phyloP scores from a whole-genome alignment of 2,797 vertebrate species.

The Syngnathus rostellatus region DNA sequence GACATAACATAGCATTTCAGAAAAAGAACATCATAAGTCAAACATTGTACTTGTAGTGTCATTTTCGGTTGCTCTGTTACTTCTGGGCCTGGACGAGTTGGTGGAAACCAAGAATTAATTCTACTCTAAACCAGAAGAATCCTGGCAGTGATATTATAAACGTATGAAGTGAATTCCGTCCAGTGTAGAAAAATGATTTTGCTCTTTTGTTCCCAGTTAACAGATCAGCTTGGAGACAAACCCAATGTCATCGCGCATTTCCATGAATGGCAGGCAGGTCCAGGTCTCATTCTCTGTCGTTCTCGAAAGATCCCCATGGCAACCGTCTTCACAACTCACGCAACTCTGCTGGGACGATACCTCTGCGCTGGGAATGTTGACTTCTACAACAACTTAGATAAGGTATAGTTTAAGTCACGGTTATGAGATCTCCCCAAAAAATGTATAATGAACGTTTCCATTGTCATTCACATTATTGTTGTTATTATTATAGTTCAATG shows the following conservation, averaged over 20 bases:
- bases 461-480: not conserved
- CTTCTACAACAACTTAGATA: constrained; percentile 93
- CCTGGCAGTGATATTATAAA: too few species aligned
- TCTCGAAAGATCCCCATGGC: constrained; percentile 80
- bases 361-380: constrained; percentile 91
- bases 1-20: too few species aligned
- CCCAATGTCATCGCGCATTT: constrained; percentile 81
- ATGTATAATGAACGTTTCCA: not conserved
- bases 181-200: not conserved
- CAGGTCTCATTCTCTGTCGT: constrained; percentile 80
- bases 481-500: too few species aligned
- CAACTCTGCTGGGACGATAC: constrained; percentile 89
- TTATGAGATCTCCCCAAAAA: not conserved
- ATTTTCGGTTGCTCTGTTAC: too few species aligned
- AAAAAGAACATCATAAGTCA: too few species aligned
- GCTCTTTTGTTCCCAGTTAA: constrained; percentile 63
- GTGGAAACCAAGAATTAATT: too few species aligned
- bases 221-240: constrained; percentile 71
- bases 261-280: constrained; percentile 93
- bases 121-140: too few species aligned
- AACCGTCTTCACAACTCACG: constrained; percentile 91
- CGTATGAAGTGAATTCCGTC: too few species aligned
- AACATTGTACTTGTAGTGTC: not conserved
- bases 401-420: constrained; percentile 61
- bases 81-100: too few species aligned